A percentile compares a stretch with the other conserved stretches of the same genome.
These are phyloP conservation scores for Drosophila fuyamai DNA, from an alignment of 1,140 invertebrate species.

Conservation along the genomic window DNA sequence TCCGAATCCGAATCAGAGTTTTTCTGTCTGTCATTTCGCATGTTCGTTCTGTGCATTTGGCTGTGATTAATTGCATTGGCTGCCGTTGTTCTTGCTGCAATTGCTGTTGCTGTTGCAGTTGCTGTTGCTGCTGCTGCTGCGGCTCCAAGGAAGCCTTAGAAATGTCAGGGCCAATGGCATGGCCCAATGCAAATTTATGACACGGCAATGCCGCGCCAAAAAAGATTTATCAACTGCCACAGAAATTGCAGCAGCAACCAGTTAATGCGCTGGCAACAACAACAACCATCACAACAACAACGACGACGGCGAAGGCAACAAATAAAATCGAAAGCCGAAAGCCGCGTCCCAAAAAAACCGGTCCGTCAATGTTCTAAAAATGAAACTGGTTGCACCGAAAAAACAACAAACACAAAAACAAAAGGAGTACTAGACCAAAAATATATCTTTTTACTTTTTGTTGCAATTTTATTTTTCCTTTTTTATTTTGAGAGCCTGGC, in stretches of 20 bases:
- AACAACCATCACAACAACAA: background rate
- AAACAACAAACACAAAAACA: slow-evolving; percentile 34
- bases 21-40: slow-evolving; percentile 71
- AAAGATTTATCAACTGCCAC: slow-evolving; percentile 78
- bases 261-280: slow-evolving; percentile 68
- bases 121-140: slow-evolving; percentile 23
- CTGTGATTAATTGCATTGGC: slow-evolving; percentile 83
- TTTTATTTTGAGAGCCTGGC: slow-evolving; percentile 35
- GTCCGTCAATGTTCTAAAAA: slow-evolving; percentile 80
- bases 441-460: slow-evolving; percentile 60
- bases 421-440: slow-evolving; percentile 73
- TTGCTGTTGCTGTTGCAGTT: slow-evolving; percentile 1
- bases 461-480: slow-evolving; percentile 45
- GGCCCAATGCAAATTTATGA: slow-evolving; percentile 82
- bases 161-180: slow-evolving; percentile 82
- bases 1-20: slow-evolving; percentile 34
- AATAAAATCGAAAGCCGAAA: slow-evolving; percentile 78
- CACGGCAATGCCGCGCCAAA: slow-evolving; percentile 70
- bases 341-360: slow-evolving; percentile 74
- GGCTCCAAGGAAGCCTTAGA: slow-evolving; percentile 77
- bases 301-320: slow-evolving; percentile 59
- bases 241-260: slow-evolving; percentile 60
- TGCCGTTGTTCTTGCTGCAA: slow-evolving; percentile 43
- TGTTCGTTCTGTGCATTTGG: slow-evolving; percentile 80
- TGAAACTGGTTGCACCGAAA: slow-evolving; percentile 71